These are phyloP conservation scores for Papilio machaon DNA, from an alignment of 1,140 invertebrate species.

Conservation along the genomic window DNA sequence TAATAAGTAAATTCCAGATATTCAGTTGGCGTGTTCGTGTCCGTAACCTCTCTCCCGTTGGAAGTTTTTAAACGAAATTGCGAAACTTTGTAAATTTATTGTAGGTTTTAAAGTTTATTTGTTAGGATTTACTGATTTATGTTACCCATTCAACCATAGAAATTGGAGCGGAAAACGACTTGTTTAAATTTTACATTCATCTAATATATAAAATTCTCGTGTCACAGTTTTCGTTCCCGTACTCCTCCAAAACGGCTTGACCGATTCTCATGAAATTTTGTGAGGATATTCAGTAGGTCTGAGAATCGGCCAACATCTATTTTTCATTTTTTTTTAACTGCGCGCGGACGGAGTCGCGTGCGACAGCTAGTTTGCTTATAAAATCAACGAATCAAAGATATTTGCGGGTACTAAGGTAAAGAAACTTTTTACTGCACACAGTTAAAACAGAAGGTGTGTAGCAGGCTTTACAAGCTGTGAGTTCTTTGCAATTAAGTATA, in stretches of 20 bases:
- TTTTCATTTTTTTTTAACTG: too few species aligned
- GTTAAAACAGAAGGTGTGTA: too few species aligned
- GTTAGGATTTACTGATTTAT: conserved; percentile 22
- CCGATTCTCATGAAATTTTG: too few species aligned
- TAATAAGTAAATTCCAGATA: neutral
- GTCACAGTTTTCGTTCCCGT: too few species aligned
- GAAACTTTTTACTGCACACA: too few species aligned
- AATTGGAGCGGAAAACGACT: conserved; percentile 12
- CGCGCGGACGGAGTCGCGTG: too few species aligned
- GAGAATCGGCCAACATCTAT: too few species aligned
- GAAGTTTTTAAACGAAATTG: conserved; percentile 20
- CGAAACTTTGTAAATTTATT: conserved; percentile 10
- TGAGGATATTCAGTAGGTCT: too few species aligned
- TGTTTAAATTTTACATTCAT: conserved; percentile 13
- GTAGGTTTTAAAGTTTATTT: conserved; percentile 23
- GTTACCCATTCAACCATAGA: neutral
- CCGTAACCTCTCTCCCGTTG: neutral
- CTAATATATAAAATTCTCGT: too few species aligned
- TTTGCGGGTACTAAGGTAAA: neutral
- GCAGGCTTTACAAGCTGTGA: too few species aligned
- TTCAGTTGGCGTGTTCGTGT: conserved; percentile 2
- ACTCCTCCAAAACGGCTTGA: too few species aligned
- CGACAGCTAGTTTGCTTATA: neutral
- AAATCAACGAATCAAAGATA: neutral
- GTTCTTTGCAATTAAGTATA: too few species aligned